These are phyloP conservation scores for Petrocephalus microphthalmus DNA, from an alignment of 2,113 vertebrate genomes.

Conservation along the genomic window DNA sequence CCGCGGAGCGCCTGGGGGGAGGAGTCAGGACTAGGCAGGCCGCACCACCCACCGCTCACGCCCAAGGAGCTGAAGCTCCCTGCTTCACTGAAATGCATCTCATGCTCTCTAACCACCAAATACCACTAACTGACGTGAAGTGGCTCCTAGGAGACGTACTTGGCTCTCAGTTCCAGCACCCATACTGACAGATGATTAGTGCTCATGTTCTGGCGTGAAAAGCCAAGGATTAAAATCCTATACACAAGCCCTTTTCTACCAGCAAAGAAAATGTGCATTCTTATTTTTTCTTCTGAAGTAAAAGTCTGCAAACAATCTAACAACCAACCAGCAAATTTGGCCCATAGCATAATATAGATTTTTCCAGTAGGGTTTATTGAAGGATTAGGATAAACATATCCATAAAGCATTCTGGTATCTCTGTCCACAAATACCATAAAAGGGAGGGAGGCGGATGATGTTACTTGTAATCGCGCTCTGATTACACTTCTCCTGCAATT, in stretches of 20 bases:
- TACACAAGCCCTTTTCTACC: background rate
- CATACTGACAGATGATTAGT: background rate
- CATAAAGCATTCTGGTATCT: background rate
- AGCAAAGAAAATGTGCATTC: background rate
- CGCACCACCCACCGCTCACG: background rate
- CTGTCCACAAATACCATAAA: background rate
- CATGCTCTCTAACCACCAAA: background rate
- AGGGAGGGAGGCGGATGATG: background rate
- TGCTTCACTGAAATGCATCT: background rate
- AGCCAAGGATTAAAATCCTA: background rate
- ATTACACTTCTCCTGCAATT: background rate
- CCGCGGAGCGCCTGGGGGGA: slow-evolving; percentile 76
- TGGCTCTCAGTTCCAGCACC: background rate
- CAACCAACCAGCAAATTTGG: background rate
- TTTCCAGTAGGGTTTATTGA: background rate
- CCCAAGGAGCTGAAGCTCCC: background rate
- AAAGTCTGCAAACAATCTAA: background rate
- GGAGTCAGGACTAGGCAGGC: background rate
- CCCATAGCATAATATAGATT: background rate
- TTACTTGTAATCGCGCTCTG: background rate
- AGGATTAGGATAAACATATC: background rate
- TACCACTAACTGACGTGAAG: background rate
- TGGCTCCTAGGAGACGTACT: background rate
- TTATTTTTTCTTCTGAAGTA: background rate
- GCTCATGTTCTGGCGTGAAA: background rate